phyloP scores from a whole-genome alignment of 1,140 invertebrate genomes.

The Drosophila mayri region DNA sequence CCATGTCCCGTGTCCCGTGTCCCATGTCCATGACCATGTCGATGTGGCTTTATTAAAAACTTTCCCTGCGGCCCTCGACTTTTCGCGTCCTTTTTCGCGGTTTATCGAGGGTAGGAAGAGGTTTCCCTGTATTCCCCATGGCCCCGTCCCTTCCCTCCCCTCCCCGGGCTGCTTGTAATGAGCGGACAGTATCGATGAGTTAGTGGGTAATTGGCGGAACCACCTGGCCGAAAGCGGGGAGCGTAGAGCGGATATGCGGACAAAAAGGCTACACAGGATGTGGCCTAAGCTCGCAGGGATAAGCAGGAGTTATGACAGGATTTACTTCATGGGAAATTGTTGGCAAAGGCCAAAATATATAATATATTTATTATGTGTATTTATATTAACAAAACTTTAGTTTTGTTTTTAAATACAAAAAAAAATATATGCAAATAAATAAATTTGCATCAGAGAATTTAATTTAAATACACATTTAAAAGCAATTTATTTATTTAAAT shows the following conservation, averaged over 20 bases:
- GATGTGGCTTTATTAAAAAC: constrained; percentile 41
- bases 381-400: neutral
- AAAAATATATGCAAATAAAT: too few relatives aligned
- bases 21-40: constrained; percentile 4
- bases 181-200: constrained; percentile 32
- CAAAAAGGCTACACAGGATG: constrained; percentile 5
- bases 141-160: neutral
- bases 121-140: neutral
- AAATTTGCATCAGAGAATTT: neutral
- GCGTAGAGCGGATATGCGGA: neutral
- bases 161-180: constrained; percentile 10
- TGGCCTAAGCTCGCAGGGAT: neutral
- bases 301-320: constrained; percentile 5
- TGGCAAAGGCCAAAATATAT: too few relatives aligned
- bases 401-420: neutral
- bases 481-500: neutral
- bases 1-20: neutral
- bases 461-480: neutral
- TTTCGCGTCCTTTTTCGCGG: constrained; percentile 10
- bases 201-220: constrained; percentile 25
- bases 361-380: neutral
- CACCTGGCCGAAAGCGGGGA: neutral
- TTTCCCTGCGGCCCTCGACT: constrained; percentile 39
- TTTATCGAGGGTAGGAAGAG: constrained; percentile 4
- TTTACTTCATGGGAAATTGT: neutral